Evolutionary conservation across 2,113 vertebrate species (phyloP).

Genomic region (Cheilinus undulatus): DNA sequence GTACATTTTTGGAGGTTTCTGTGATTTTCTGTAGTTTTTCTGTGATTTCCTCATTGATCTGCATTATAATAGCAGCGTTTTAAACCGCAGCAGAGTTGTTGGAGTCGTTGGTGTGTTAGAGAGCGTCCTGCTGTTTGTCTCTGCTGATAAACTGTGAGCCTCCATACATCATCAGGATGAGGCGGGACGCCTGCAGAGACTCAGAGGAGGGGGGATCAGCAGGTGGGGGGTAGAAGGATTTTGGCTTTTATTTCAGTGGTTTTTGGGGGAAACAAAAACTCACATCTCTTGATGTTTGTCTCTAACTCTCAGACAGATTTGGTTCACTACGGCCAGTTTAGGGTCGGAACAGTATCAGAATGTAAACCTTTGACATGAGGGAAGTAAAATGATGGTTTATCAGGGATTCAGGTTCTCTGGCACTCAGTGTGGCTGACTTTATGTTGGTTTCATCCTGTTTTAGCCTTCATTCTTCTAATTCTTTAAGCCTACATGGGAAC

Average conservation of each 20-base stretch:
- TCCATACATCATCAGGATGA: conserved; percentile 54
- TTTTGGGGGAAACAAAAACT: conserved; percentile 7
- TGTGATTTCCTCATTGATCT: not conserved
- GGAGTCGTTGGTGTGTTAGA: not conserved
- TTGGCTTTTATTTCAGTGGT: conserved; percentile 16
- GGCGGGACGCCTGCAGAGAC: conserved; percentile 16
- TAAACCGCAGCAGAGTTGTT: too few species aligned
- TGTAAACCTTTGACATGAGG: too few species aligned
- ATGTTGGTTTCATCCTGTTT: too few species aligned
- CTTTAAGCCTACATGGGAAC: too few species aligned
- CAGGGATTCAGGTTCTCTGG: too few species aligned
- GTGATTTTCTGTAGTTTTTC: too few species aligned
- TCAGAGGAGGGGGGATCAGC: not conserved
- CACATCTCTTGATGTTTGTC: not conserved
- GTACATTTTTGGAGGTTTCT: too few species aligned
- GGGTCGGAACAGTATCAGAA: too few species aligned
- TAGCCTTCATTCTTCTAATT: too few species aligned
- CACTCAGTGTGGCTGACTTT: too few species aligned
- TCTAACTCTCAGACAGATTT: not conserved
- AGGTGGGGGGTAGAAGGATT: not conserved
- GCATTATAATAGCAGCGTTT: not conserved
- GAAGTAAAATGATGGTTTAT: too few species aligned
- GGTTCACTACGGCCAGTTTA: not conserved
- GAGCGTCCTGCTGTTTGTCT: conserved; percentile 12
- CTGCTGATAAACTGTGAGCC: conserved; percentile 26